phyloP scores from a whole-genome alignment of 2,113 vertebrate species.

The Ranitomeya imitator region DNA sequence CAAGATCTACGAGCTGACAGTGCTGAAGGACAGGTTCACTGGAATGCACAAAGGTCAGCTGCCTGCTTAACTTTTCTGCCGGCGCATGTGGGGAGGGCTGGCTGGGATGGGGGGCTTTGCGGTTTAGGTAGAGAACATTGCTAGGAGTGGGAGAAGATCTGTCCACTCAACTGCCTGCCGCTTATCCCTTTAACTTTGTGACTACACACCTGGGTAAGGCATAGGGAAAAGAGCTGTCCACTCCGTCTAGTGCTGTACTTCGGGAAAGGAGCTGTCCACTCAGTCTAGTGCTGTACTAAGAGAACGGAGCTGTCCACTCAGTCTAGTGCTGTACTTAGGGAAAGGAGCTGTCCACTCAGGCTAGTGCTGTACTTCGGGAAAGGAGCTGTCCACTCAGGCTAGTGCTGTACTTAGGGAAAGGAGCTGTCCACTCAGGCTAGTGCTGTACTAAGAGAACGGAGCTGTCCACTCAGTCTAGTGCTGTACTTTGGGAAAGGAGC shows the following conservation, averaged over 20 bases:
- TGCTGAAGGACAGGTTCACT: constrained; percentile 99
- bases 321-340: not conserved
- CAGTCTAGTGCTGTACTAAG: not conserved
- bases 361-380: not conserved
- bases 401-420: too few species aligned
- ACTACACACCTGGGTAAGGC: not conserved
- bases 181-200: constrained; percentile 35
- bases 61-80: constrained; percentile 73
- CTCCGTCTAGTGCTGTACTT: not conserved
- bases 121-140: not conserved
- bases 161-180: not conserved
- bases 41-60: constrained; percentile 99
- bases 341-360: not conserved
- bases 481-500: not conserved
- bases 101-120: constrained; percentile 36
- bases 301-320: not conserved
- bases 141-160: not conserved
- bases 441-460: not conserved
- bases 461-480: not conserved
- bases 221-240: not conserved
- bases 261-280: not conserved
- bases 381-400: not conserved
- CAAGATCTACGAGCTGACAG: constrained; percentile 99
- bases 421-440: too few species aligned
- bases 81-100: constrained; percentile 7